Base-by-base conservation (phyloP, 2,888 invertebrate genomes). In the Vanessa cardui region DNA sequence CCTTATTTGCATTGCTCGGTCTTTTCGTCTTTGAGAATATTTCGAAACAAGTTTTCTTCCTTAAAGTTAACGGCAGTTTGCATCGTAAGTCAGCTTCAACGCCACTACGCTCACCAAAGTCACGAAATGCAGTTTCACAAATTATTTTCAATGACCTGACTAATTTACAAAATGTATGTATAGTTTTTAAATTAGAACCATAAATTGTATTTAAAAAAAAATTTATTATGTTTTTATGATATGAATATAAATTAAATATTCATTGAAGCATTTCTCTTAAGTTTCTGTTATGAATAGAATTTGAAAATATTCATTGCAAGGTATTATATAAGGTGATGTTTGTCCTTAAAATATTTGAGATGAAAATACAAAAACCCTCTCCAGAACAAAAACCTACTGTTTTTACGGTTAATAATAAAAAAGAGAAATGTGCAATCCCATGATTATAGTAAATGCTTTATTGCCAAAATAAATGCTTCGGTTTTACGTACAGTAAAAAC, bases 1-100 rank as follows among this genome's bases (percentile, higher is more conserved):
- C 78, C 79, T 80, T 84, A 83, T 85, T 87, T 83, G 77, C 83
- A 72, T 82, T 80, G 76, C 80, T 82, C 78, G 80, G 75, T 81
- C 77, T 82, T 85, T 82, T 82, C 83, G 74, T 80, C 79, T 81
- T 73, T 77, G 76, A 80, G 80, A 88, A 88, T 85, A 87, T 86
- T 87, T 83, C 76, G 74, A 80, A 83, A 83, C 77, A 84, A 86
- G 86, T 85, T 87, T 85, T 80, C 83, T 83, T 80, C 82, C 81
- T 83, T 80, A 81, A 87, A 88, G 82, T 88, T 88, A 83, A 85
- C 84, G 84, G 84, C 84, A 87, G 88, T 88, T 62, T 87, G 83
- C 83, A 78, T 81, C 76, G 58, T 78, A 82, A 86, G 84, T 85
- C 83, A 82, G 83, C 83, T 83, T 83, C 83, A 80, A 78, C 78